Evolutionary conservation across 2,113 vertebrate species (phyloP).

Genomic region (Nanorana parkeri): DNA sequence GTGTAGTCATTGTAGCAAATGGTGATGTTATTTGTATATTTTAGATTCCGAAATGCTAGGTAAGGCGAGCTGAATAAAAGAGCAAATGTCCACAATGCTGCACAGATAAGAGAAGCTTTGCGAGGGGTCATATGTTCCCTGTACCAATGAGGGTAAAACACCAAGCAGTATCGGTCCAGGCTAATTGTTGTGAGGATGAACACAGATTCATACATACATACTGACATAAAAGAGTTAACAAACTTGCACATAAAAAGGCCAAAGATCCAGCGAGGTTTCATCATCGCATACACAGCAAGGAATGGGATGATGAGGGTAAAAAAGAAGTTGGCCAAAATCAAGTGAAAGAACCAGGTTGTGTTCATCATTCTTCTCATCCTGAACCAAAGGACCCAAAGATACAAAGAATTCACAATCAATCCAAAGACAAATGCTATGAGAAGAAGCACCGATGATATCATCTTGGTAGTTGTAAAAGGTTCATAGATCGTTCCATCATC

Average conservation of each 20-base stretch:
- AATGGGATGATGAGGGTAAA: slow-evolving; percentile 60
- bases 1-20: slow-evolving; percentile 60
- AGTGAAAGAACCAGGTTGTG: slow-evolving; percentile 64
- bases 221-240: slow-evolving; percentile 46
- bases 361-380: slow-evolving; percentile 66
- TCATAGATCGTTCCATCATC: background rate
- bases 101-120: slow-evolving; percentile 42
- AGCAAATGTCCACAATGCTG: slow-evolving; percentile 62
- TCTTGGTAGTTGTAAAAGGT: background rate
- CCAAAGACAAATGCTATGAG: slow-evolving; percentile 19
- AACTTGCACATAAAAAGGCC: slow-evolving; percentile 63
- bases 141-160: slow-evolving; percentile 62
- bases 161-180: slow-evolving; percentile 64
- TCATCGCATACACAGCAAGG: slow-evolving; percentile 52
- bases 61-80: slow-evolving; percentile 55
- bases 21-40: slow-evolving; percentile 26
- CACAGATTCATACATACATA: slow-evolving; percentile 59
- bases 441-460: background rate
- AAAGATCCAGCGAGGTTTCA: slow-evolving; percentile 61
- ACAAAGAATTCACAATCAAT: slow-evolving; percentile 53
- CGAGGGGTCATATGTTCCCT: slow-evolving; percentile 57
- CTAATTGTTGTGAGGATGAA: slow-evolving; percentile 65
- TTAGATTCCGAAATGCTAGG: slow-evolving; percentile 60
- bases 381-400: slow-evolving; percentile 65
- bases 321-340: slow-evolving; percentile 66